Evolutionary conservation across 2,797 vertebrate genomes (phyloP).

Genomic region (Semaprochilodus insignis): DNA sequence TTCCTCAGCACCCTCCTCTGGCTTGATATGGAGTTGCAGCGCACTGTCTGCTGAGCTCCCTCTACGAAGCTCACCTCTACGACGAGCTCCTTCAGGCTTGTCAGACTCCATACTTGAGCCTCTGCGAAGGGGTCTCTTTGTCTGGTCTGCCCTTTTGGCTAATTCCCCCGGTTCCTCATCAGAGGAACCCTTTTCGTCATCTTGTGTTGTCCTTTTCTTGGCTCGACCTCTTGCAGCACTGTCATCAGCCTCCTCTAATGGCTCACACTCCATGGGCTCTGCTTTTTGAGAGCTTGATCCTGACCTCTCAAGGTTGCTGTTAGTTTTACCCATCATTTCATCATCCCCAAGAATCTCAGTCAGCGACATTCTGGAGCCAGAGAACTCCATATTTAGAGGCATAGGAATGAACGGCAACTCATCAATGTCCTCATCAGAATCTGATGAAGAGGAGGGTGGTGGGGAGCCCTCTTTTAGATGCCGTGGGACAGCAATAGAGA

Average conservation of each 20-base stretch:
- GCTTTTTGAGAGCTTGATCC: constrained; percentile 63
- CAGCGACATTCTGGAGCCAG: constrained; percentile 91
- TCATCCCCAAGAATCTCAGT: constrained; percentile 91
- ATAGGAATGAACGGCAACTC: constrained; percentile 94
- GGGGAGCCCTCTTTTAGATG: constrained; percentile 87
- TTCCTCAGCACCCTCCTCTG: constrained; percentile 74
- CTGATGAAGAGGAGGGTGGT: constrained; percentile 91
- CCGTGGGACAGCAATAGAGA: constrained; percentile 90
- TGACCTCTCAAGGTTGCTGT: constrained; percentile 68
- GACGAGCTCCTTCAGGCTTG: constrained; percentile 71
- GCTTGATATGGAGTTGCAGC: constrained; percentile 81
- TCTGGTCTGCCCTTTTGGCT: constrained; percentile 73
- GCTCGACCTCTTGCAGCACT: constrained; percentile 68
- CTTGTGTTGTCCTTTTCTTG: constrained; percentile 75
- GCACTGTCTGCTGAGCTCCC: constrained; percentile 95
- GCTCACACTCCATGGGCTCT: constrained; percentile 70
- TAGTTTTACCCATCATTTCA: constrained; percentile 73
- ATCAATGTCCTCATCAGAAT: constrained; percentile 94
- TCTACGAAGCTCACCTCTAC: constrained; percentile 86
- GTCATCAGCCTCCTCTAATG: constrained; percentile 65
- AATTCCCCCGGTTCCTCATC: constrained; percentile 82
- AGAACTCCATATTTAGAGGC: constrained; percentile 92
- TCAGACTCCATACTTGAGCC: constrained; percentile 90
- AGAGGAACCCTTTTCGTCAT: constrained; percentile 77
- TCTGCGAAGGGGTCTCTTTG: constrained; percentile 83